Conservation (phyloP, 2,888 invertebrate species). For the Sarcophaga subvicina region DNA sequence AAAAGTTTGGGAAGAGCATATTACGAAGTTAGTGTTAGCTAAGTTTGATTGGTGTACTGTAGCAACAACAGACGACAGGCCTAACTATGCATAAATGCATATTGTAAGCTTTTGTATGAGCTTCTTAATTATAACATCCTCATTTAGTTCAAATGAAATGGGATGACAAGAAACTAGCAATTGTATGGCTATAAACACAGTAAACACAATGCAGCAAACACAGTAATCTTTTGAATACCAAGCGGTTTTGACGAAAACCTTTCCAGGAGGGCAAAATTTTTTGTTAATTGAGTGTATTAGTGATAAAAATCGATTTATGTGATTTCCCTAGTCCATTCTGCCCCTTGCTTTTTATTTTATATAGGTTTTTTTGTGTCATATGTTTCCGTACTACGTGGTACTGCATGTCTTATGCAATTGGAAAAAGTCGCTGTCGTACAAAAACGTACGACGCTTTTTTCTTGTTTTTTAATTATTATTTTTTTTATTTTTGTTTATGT, state of each 20-base stretch:
- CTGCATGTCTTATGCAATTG: neutral
- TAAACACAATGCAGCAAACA: too few species aligned
- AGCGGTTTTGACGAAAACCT: slow-evolving; percentile 24
- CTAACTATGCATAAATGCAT: too few species aligned
- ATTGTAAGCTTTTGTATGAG: too few species aligned
- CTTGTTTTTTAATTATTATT: slow-evolving; percentile 72
- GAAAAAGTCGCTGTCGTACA: slow-evolving; percentile 17
- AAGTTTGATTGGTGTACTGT: too few species aligned
- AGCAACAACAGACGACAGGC: too few species aligned
- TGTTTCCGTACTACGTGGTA: neutral
- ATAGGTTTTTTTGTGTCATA: neutral
- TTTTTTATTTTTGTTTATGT: slow-evolving; percentile 70
- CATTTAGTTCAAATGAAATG: too few species aligned
- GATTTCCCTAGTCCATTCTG: slow-evolving; percentile 5
- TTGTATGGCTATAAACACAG: too few species aligned
- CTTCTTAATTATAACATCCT: too few species aligned
- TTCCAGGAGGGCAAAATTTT: slow-evolving; percentile 17
- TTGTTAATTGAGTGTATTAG: slow-evolving; percentile 24
- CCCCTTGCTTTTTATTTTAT: slow-evolving; percentile 31
- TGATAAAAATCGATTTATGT: slow-evolving; percentile 9
- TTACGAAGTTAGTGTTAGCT: too few species aligned
- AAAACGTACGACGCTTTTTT: neutral
- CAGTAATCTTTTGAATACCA: neutral
- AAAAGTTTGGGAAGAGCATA: too few species aligned
- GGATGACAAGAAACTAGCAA: too few species aligned